Evolutionary conservation across 2,797 vertebrate genomes (phyloP), one percentile per base, ranked within the genome.

Genomic region (Falco berigora): DNA sequence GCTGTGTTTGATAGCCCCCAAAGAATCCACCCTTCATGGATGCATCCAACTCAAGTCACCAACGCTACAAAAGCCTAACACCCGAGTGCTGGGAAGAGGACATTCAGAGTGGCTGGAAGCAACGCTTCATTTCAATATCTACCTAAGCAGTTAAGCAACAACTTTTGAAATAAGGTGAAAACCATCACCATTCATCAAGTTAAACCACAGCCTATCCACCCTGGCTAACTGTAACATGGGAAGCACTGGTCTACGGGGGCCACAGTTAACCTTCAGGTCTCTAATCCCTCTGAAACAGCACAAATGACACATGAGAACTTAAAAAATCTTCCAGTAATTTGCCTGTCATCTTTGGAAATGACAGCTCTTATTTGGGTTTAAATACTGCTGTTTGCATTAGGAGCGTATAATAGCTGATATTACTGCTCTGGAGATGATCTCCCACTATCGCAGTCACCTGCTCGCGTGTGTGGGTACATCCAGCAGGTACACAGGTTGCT

Each of bases 291-390:
- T 25, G 63, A 77, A 94, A 73, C 56, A 71, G 47, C 66, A 71
- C 8, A 32, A 79, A n/a, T 66, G 27, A 68, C 36, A 53, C 1
- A 19, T 0, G 4, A 75, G 38, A 76, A 79, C 44, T 40, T 16
- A 14, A 49, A 38, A 69, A 38, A 67, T 38, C 50, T 87, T n/a
- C 27, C 83, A 55, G 28, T 82, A 80, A 95, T 78, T 64, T 90
- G 71, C 67, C 24, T 59, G 74, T 96, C 92, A 91, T 7, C 61
- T 78, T 55, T 67, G 36, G 38, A 53, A 24, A 10, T 22, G 86
- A 93, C 90, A 95, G 88, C 61, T 86, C 84, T 64, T 68, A 53
- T 38, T 78, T 38, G 86, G 56, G 67, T 83, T 74, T 58, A 59
- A 94, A 84, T 0, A 0, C 7, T 3, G 69, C 58, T 63, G 69